A percentile compares a stretch with the other conserved stretches of the same genome.
Evolutionary conservation across 2,797 vertebrate genomes (phyloP).

Genomic region (Typhlichthys eigenmanni): DNA sequence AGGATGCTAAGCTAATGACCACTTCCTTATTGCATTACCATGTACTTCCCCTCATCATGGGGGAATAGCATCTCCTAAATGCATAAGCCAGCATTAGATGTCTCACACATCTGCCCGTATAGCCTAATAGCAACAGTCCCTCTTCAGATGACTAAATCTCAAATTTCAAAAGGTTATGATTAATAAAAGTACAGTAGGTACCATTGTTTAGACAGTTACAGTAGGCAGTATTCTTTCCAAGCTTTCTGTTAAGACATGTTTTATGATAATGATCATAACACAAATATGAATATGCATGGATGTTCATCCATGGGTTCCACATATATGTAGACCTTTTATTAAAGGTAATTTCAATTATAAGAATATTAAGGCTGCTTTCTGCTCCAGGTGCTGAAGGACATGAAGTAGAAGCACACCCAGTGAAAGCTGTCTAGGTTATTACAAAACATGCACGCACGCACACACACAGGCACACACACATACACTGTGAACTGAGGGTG

Average conservation of each 20-base stretch:
- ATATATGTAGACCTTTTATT: no score
- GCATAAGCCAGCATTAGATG: constrained; percentile 46
- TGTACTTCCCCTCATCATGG: constrained; percentile 51
- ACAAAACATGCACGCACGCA: not conserved
- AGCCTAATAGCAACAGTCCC: constrained; percentile 22
- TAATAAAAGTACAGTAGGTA: constrained; percentile 21
- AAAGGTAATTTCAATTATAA: no score
- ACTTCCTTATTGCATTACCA: constrained; percentile 55
- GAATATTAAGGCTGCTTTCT: no score
- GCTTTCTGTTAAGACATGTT: not conserved
- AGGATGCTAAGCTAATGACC: constrained; percentile 54
- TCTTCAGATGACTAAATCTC: constrained; percentile 45
- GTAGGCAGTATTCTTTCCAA: not conserved
- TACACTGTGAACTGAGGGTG: not conserved
- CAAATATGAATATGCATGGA: no score
- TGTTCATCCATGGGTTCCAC: no score
- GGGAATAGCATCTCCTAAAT: constrained; percentile 34
- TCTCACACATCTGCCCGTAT: constrained; percentile 54
- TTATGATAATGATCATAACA: no score
- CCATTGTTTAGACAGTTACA: not conserved
- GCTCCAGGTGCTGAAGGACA: no score
- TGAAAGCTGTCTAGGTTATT: no score
- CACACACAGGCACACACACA: not conserved
- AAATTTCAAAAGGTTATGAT: constrained; percentile 46
- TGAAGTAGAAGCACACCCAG: no score